Evolutionary conservation across 1,140 invertebrate species (phyloP), one percentile per base, ranked within the genome.

Genomic region (Brachionus calyciflorus): DNA sequence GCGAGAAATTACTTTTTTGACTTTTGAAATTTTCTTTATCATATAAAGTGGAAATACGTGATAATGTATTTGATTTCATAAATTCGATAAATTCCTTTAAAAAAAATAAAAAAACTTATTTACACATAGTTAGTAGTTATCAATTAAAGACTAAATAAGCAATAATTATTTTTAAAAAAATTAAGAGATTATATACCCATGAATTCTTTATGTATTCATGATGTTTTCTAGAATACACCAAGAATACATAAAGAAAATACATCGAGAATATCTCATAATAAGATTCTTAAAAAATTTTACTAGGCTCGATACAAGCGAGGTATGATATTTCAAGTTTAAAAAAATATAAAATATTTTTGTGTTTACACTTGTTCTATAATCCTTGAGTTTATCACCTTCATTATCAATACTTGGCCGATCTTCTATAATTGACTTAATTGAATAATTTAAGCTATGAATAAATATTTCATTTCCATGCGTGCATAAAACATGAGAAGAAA

Each of bases 391-490:
- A 0, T 94, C 94, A 6, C 94, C 94, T 0, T 94, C 94, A 85
- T 97, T 94, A 76, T 90, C 93, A 30, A 98, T 94, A 0, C 93
- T 93, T 0, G 94, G 94, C 5, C 93, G 93, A 86, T 97, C 94
- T 84, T 98, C 95, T 53, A 97, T 87, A 3, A 94, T 90, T 49
- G 92, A 93, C 51, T 93, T 88, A 4, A 89, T 88, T 0, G 92
- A 93, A 65, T 65, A 46, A 17, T 90, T 91, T 37, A 98, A 85
- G 2, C 92, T 92, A 80, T 97, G 94, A 78, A 98, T 93, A 85
- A 94, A 98, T 79, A 98, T 93, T 86, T 98, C 94, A 2, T 93
- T 94, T 2, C 93, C 93, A 80, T 97, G 94, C 2, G 93, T 91
- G 0, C 93, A 92, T 57, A 98, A 82, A 81, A 97, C 89, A 85